Conservation (phyloP, 2,797 vertebrate genomes). For the Lophotriccus pileatus region DNA sequence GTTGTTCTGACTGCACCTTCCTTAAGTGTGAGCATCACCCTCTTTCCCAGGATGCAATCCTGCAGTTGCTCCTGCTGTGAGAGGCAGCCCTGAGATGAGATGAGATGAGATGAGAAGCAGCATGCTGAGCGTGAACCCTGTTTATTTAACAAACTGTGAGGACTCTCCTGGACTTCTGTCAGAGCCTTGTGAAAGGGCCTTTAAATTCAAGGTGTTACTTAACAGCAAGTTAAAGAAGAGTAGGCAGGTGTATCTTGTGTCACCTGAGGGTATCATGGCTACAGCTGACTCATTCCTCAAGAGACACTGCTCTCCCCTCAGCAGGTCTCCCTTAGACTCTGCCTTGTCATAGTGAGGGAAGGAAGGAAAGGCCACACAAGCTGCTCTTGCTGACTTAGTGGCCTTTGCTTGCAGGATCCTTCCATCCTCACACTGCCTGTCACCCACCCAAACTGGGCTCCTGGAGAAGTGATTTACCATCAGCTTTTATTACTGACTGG, state of each 20-base stretch:
- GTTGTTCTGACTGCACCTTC: background rate
- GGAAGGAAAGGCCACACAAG: background rate
- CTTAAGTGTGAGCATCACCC: background rate
- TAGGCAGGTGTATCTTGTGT: background rate
- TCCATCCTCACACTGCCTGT: background rate
- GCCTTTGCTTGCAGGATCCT: background rate
- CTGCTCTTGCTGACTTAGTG: accelerated
- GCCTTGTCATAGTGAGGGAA: accelerated
- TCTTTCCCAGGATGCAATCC: background rate
- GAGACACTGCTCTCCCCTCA: background rate
- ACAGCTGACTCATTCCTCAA: background rate
- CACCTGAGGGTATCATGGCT: accelerated
- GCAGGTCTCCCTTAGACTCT: background rate
- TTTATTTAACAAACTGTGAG: background rate
- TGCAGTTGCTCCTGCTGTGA: background rate
- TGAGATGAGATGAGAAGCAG: background rate
- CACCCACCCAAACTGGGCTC: accelerated
- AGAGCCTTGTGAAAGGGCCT: background rate
- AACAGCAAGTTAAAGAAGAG: background rate
- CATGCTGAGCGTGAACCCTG: background rate
- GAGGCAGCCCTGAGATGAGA: background rate
- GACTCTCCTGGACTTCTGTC: background rate
- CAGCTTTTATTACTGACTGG: background rate
- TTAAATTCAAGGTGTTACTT: background rate
- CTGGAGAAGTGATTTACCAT: background rate